Percentiles rank a stretch among this genome's conserved stretches.
Conservation (phyloP, 2,113 vertebrate species). For the Gracilinanus agilis region DNA sequence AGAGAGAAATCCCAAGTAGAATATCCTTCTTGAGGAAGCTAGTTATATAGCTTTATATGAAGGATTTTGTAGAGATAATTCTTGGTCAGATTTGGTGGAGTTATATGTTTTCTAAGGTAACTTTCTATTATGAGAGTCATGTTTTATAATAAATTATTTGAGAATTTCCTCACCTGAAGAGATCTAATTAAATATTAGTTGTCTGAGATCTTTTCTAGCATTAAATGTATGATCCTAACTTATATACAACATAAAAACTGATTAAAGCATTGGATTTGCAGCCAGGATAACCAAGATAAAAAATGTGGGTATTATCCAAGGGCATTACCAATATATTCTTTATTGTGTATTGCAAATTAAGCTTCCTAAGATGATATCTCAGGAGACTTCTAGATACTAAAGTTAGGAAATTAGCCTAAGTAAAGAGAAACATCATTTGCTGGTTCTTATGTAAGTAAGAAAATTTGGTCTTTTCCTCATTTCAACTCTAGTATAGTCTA, state of each 20-base stretch:
- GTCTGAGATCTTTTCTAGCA: neutral
- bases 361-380: neutral
- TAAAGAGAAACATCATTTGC: neutral
- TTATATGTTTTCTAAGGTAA: neutral
- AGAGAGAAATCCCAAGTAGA: neutral
- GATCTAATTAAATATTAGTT: neutral
- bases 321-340: neutral
- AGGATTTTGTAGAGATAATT: neutral
- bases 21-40: neutral
- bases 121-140: neutral
- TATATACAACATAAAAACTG: constrained; percentile 5
- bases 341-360: constrained; percentile 11
- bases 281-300: neutral
- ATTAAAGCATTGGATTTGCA: constrained; percentile 33
- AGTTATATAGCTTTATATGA: neutral
- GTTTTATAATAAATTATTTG: neutral
- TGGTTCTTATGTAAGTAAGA: neutral
- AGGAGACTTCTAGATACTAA: constrained; percentile 11
- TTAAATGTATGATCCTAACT: neutral
- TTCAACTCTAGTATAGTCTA: constrained; percentile 11
- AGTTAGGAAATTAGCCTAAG: neutral
- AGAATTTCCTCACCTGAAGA: neutral
- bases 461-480: neutral
- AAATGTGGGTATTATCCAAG: neutral
- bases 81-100: neutral